A percentile compares a stretch with the other conserved stretches of the same genome.
These are phyloP conservation scores for Nebria ingens DNA, from an alignment of 1,140 invertebrate species.

Conservation along the genomic window DNA sequence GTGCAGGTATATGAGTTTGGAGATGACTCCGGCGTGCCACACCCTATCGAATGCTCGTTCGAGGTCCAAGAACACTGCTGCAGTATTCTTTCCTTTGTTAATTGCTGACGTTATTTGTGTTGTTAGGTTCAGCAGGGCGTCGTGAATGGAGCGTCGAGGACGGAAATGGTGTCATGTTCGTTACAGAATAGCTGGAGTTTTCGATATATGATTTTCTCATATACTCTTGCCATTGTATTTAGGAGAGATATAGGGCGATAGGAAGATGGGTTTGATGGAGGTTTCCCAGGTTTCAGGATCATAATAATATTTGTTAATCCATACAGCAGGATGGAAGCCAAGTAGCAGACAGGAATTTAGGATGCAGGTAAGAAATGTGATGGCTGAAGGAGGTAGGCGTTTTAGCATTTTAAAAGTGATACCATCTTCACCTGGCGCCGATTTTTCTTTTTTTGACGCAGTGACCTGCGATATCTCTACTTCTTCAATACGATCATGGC, in stretches of 20 bases:
- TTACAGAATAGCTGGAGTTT: too few species aligned
- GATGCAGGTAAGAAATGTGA: background rate
- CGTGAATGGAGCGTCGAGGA: too few species aligned
- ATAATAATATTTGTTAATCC: background rate
- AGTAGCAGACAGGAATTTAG: background rate
- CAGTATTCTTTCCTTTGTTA: too few species aligned
- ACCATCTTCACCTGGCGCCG: background rate
- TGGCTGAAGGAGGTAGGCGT: background rate
- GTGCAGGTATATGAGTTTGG: too few species aligned
- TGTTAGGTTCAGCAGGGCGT: too few species aligned
- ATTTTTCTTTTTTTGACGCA: background rate
- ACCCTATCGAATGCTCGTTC: too few species aligned
- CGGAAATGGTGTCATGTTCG: too few species aligned
- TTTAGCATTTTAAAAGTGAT: background rate
- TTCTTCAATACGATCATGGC: background rate
- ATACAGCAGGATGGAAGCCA: background rate
- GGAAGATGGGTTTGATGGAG: background rate
- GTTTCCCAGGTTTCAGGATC: background rate
- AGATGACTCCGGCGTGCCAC: too few species aligned
- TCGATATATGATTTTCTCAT: too few species aligned
- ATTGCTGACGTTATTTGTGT: too few species aligned
- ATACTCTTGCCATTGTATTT: too few species aligned
- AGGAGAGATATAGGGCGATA: background rate
- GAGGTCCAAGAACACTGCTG: too few species aligned
- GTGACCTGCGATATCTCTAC: background rate